Percentiles rank a stretch among this genome's conserved stretches.
These are phyloP conservation scores for Tetrao urogallus DNA, from an alignment of 2,113 vertebrate genomes.

Conservation along the genomic window DNA sequence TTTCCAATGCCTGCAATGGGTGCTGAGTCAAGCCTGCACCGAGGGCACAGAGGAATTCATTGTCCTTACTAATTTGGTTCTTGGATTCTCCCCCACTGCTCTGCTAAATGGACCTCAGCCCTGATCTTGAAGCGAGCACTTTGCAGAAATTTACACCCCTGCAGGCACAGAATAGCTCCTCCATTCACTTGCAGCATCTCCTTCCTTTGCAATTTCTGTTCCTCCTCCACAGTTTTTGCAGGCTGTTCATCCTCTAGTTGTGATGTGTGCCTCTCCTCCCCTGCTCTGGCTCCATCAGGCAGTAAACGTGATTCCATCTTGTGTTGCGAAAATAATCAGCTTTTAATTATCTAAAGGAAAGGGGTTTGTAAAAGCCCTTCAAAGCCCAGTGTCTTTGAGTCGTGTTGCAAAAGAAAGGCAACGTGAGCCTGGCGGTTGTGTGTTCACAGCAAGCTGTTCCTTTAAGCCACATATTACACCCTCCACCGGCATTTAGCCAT, in stretches of 20 bases:
- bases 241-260: conserved; percentile 12
- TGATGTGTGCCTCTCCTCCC: not conserved
- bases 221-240: conserved; percentile 23
- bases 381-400: not conserved
- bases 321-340: conserved; percentile 28
- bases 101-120: conserved; percentile 50
- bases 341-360: conserved; percentile 39
- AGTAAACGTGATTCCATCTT: conserved; percentile 3
- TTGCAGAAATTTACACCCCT: conserved; percentile 9
- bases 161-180: not conserved
- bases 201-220: conserved; percentile 3
- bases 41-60: not conserved
- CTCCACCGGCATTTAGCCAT: conserved; percentile 24
- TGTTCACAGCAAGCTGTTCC: not conserved
- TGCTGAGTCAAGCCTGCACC: not conserved
- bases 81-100: conserved; percentile 31
- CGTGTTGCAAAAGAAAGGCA: conserved; percentile 1
- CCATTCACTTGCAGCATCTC: conserved; percentile 7
- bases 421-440: not conserved
- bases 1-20: not conserved
- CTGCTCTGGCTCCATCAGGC: not conserved
- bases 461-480: conserved; percentile 21
- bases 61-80: conserved; percentile 19
- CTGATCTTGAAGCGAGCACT: conserved; percentile 17
- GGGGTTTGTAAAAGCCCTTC: conserved; percentile 4